Evolutionary conservation across 2,113 vertebrate species (phyloP).

Genomic region (Copsychus sechellarum): DNA sequence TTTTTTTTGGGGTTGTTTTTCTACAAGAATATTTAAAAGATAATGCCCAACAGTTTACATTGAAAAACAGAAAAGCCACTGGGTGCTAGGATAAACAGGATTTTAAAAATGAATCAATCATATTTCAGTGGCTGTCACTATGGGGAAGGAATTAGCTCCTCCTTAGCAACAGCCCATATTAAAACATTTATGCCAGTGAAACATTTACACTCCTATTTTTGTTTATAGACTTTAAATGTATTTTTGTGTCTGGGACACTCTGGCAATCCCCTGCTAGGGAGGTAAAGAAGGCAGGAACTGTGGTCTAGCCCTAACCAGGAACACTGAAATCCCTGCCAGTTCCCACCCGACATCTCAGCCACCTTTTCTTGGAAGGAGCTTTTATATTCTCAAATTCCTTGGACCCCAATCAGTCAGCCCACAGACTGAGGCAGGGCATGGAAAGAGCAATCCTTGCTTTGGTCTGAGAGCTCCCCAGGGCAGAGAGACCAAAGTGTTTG

Average conservation of each 20-base stretch:
- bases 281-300: not conserved
- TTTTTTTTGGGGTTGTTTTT: not conserved
- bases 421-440: not conserved
- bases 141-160: not conserved
- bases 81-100: not conserved
- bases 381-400: not conserved
- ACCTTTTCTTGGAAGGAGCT: not conserved
- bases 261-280: not conserved
- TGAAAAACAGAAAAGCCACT: not conserved
- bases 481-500: not conserved
- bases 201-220: not conserved
- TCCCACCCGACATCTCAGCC: not conserved
- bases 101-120: not conserved
- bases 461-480: not conserved
- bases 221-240: not conserved
- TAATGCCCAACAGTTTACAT: not conserved
- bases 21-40: not conserved
- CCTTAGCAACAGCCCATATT: not conserved
- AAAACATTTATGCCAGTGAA: not conserved
- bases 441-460: not conserved
- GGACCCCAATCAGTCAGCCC: not conserved
- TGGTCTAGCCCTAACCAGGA: not conserved
- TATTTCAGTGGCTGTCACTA: not conserved
- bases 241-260: not conserved
- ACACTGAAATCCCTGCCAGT: not conserved